Evolutionary conservation across 2,113 vertebrate genomes (phyloP), one percentile per base, ranked within the genome.

Genomic region (Rostratula benghalensis): DNA sequence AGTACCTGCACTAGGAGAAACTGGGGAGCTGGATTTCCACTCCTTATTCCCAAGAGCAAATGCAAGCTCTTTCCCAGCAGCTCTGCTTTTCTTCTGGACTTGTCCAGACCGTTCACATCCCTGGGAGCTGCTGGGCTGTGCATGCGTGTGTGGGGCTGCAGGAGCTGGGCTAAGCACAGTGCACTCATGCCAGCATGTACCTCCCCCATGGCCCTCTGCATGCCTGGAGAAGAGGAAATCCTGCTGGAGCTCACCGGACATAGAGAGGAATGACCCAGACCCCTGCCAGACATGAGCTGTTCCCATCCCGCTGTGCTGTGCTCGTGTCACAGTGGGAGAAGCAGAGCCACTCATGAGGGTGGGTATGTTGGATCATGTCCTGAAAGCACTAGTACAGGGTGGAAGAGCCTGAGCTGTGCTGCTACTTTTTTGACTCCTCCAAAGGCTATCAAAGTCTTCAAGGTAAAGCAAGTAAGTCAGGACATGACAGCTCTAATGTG

Each of bases 261-360:
- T 37, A 8, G 69, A 51, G 39, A 37, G 39, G 30, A 65, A 25
- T 31, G 83, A 85, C 45, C 77, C 65, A 39, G 56, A 45, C 56
- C 65, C 15, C 21, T 82, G 63, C 56, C 46, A 85, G 57, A 11
- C 18, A 2, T 0, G 23, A 41, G 50, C 61, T 14, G 39, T 22
- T 65, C 54, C 84, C 23, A 11, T 37, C n/a, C 53, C 1, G 1
- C 61, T 45, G 18, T 1, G 12, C 59, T 7, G 4, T 13, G 73
- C 33, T 6, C 2, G 0, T 8, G 61, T 39, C 39, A 35, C 48
- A 6, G 41, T 4, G 54, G 46, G 46, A 41, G 35, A 35, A 25
- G 61, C 1, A 0, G 30, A 53, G 25, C 30, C 46, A 11, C 19
- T 61, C 8, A 0, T 61, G 63, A 2, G 0, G 1, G 4, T n/a